Evolutionary conservation across 2,797 vertebrate genomes (phyloP), one percentile per base, ranked within the genome.

Genomic region (Crypturellus tataupa): DNA sequence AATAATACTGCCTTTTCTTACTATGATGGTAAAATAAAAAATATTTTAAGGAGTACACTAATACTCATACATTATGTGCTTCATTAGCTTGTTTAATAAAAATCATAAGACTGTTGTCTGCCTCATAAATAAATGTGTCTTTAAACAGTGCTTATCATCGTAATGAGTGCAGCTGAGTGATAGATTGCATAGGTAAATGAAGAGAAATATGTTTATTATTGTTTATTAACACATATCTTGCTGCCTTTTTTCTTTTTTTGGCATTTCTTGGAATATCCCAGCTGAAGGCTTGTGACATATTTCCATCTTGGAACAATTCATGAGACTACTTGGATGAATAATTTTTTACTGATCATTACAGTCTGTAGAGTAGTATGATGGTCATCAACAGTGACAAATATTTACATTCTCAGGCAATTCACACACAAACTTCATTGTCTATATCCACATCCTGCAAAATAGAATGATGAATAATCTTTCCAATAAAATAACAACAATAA

Each of bases 121-220:
- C 27, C 49, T 75, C 14, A 31, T 93, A 85, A 93, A 72, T 82
- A 94, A 95, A 75, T 58, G 2, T 64, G 31, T 79, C 93, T 56
- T 90, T 84, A 91, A 39, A 56, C 8, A 80, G 44, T 40, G 9
- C 14, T 51, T 64, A 42, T 15, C 64, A 24, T 46, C 80, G 75
- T 31, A 72, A 85, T 29, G 18, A 39, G 47, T 92, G 93, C 20
- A 77, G 20, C 19, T 84, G 14, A 87, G 37, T 69, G 69, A 81
- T 18, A 79, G 29, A 8, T 24, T 64, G 24, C 6, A 69, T 2
- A 3, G 20, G 18, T 73, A 94, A 87, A 86, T 46, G 39, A 11
- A 59, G 23, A 68, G 12, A 12, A 82, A 39, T 39, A 37, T 37
- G 64, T 76, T 49, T 88, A 55, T 5, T 42, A 60, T 35, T 68